phyloP scores from a whole-genome alignment of 2,113 vertebrate genomes.

The Monopterus albus region DNA sequence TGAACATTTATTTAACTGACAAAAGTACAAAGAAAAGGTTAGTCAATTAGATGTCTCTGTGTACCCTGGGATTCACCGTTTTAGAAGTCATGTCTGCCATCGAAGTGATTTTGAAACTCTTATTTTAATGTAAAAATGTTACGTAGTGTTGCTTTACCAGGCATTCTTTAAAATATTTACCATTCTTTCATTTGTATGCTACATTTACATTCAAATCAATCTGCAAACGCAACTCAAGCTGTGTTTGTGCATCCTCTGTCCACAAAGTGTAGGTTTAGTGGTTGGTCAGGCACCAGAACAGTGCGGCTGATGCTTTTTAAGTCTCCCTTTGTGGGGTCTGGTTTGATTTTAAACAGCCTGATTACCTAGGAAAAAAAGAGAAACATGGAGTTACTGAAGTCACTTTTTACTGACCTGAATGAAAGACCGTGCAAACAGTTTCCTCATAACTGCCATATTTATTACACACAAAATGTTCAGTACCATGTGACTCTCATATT shows the following conservation, averaged over 20 bases:
- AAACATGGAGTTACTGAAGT: not conserved
- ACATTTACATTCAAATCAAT: not conserved
- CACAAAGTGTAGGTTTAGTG: slow-evolving; percentile 76
- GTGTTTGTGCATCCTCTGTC: slow-evolving; percentile 49
- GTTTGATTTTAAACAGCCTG: slow-evolving; percentile 77
- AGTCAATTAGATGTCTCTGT: no score
- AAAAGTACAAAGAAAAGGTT: no score
- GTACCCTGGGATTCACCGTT: no score
- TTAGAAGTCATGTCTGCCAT: no score
- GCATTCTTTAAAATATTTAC: no score
- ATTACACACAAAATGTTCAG: no score
- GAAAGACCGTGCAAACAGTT: not conserved
- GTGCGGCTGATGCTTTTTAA: slow-evolving; percentile 71
- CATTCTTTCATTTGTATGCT: no score
- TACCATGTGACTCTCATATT: not conserved
- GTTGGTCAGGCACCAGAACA: slow-evolving; percentile 76
- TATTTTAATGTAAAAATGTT: no score
- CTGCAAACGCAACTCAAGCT: slow-evolving; percentile 1
- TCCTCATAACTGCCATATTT: no score
- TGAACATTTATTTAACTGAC: no score
- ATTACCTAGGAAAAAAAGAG: slow-evolving; percentile 69
- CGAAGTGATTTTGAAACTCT: no score
- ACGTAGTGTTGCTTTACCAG: no score
- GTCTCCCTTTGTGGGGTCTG: slow-evolving; percentile 69
- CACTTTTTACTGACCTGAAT: not conserved